These are phyloP conservation scores for Tachina fera DNA, from an alignment of 2,888 invertebrate species.

Conservation along the genomic window DNA sequence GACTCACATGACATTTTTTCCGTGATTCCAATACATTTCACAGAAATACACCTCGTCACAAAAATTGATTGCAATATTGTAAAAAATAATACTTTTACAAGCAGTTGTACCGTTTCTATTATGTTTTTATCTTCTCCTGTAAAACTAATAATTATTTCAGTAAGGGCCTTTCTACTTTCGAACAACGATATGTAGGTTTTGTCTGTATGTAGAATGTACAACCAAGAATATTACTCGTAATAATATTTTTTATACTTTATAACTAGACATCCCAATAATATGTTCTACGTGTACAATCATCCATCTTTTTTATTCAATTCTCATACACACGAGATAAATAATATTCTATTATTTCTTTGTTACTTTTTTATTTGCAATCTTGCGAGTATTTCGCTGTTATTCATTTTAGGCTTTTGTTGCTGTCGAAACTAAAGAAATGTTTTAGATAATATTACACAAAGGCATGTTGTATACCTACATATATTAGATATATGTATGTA, in stretches of 20 bases:
- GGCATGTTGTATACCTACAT: no score
- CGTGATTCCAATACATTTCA: no score
- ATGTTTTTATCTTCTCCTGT: no score
- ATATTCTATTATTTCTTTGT: conserved; percentile 5
- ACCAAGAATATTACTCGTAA: conserved; percentile 6
- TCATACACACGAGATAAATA: background rate
- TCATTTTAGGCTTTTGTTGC: conserved; percentile 30
- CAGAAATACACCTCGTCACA: no score
- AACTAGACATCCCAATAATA: conserved; percentile 1
- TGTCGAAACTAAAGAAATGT: conserved; percentile 56
- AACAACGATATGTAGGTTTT: no score
- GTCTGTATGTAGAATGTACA: background rate
- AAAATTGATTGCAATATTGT: no score
- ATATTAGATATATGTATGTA: no score
- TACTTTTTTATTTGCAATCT: conserved; percentile 5
- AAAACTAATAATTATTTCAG: no score
- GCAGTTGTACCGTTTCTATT: no score
- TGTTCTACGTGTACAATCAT: conserved; percentile 16
- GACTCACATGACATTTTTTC: no score
- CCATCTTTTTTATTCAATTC: conserved; percentile 28
- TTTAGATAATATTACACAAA: conserved; percentile 30
- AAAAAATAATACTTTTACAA: no score
- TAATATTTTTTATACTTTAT: conserved; percentile 14
- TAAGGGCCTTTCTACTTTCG: no score
- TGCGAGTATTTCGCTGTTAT: background rate